Conservation (phyloP, 2,113 vertebrate genomes). For the Murina feae region DNA sequence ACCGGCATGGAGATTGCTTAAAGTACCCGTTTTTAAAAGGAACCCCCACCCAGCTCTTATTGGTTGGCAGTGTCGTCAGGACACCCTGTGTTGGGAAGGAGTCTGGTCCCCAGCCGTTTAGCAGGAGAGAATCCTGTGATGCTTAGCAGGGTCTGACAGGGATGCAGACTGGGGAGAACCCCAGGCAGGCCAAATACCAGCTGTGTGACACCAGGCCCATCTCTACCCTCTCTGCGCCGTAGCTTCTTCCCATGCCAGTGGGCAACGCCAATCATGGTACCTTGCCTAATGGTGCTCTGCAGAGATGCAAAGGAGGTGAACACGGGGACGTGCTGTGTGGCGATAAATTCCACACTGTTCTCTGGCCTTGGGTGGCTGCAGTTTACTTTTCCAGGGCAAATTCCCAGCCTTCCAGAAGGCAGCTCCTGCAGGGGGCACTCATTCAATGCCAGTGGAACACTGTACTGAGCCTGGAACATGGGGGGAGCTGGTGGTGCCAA, state of each 20-base stretch:
- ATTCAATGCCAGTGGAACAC: rapidly evolving
- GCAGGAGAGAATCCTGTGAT: neutral
- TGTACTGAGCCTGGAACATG: neutral
- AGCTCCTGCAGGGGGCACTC: neutral
- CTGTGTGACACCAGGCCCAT: neutral
- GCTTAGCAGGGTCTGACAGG: neutral
- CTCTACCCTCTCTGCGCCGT: neutral
- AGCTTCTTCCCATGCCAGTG: neutral
- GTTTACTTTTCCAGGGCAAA: neutral
- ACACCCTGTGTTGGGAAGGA: neutral
- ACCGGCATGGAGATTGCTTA: neutral
- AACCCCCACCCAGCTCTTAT: neutral
- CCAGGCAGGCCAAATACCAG: neutral
- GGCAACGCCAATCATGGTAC: too few relatives aligned
- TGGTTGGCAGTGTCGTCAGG: neutral
- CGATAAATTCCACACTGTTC: neutral
- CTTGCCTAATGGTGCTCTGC: neutral
- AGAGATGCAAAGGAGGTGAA: neutral
- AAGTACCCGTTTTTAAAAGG: neutral
- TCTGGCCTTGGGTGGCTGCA: neutral
- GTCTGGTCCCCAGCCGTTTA: neutral
- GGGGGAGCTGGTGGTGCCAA: neutral
- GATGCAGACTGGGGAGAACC: neutral
- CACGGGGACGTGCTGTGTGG: neutral
- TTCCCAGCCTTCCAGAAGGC: neutral